Base-by-base conservation (phyloP, 2,888 invertebrate genomes). In the Prosapia bicincta region DNA sequence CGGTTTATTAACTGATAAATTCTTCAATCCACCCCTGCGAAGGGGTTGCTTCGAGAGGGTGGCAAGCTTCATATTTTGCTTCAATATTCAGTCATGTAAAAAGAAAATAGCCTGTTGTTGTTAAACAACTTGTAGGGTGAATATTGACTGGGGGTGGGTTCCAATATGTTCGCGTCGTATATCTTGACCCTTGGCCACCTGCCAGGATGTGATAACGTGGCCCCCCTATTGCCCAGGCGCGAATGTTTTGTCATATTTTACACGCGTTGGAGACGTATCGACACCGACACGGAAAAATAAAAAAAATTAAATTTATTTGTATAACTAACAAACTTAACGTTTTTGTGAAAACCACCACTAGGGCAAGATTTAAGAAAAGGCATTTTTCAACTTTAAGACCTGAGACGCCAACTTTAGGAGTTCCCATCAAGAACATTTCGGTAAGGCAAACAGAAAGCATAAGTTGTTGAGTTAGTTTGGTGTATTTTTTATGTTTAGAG, bases 1-100 rank as follows among this genome's bases (percentile, higher is more conserved):
- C 13, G 43, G 69, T 72, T 76, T 76, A 76, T 76, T 76, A 76
- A 76, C 76, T 76, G 76, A 76, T 76, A 76, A 72, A 76, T 76
- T 76, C 72, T 66, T 72, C 66, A 65, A 66, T 23, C 72, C 66
- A 72, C 72, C 72, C 72, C 66, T 66, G 30, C 30, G 71, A 66
- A 71, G 32, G 66, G 66, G 72, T 54, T 54, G 71, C n/a, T n/a
- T 54, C 20, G n/a, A 54, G 54, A 54, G 54, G 54, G 54, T 54
- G 54, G 54, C 10, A 13, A 28, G 28, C 20, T 54, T 54, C 54
- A 54, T 54, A 54, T 54, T 54, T 54, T 54, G 54, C 54, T 54
- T 54, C 54, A 54, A 54, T 54, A 54, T 54, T 54, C 54, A 54
- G 3, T 54, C 54, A 54, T 54, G 54, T 54, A 54, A 54, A 54